phyloP scores from a whole-genome alignment of 2,888 invertebrate genomes.

The Trilocha varians region DNA sequence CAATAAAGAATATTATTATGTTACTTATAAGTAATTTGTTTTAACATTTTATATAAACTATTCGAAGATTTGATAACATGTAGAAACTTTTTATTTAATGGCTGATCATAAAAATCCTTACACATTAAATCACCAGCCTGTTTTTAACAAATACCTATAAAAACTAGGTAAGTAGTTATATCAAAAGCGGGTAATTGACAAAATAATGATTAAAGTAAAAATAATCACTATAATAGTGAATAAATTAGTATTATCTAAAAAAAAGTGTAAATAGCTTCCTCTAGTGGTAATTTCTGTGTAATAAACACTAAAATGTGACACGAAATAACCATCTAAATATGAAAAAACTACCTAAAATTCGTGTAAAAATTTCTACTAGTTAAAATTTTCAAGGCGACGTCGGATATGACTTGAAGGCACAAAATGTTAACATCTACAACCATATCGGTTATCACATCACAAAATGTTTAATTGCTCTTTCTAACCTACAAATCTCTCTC shows the following conservation, averaged over 20 bases:
- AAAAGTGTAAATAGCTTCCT: conserved; percentile 1
- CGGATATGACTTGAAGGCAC: conserved; percentile 70
- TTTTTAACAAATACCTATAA: too few relatives aligned
- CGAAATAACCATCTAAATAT: conserved; percentile 18
- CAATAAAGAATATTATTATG: conserved; percentile 30
- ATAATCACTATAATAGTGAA: conserved; percentile 5
- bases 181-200: too few relatives aligned
- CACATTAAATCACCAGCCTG: too few relatives aligned
- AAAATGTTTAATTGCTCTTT: conserved; percentile 12
- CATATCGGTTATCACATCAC: conserved; percentile 16
- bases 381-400: conserved; percentile 59
- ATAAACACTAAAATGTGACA: neutral
- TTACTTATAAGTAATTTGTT: conserved; percentile 39
- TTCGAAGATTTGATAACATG: conserved; percentile 60
- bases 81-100: conserved; percentile 42
- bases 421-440: conserved; percentile 44
- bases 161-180: too few relatives aligned
- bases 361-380: conserved; percentile 37
- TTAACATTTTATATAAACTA: conserved; percentile 69
- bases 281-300: neutral
- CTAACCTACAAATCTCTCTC: conserved; percentile 5
- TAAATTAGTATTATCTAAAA: conserved; percentile 18
- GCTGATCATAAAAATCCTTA: too few relatives aligned
- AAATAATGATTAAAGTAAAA: neutral
- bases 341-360: conserved; percentile 40